A percentile compares a stretch with the other conserved stretches of the same genome.
phyloP scores from a whole-genome alignment of 2,888 invertebrate genomes.

The Itoplectis maculator region DNA sequence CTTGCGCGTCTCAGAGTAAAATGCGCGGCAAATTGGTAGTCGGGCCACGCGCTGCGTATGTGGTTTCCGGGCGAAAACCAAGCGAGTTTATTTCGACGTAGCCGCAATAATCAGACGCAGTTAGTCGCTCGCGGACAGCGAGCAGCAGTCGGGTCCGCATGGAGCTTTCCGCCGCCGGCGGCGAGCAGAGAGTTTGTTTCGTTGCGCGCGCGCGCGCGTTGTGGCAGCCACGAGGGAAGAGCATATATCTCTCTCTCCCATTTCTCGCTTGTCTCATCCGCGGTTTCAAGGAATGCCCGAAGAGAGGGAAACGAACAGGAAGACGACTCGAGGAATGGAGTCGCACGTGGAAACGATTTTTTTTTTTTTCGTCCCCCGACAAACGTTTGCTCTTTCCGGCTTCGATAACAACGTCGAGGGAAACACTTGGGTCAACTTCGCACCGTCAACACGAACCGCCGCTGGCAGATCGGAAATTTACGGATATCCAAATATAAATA shows the following conservation, averaged over 20 bases:
- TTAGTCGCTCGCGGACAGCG: slow-evolving; percentile 69
- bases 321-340: slow-evolving; percentile 53
- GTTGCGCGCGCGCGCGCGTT: too few species aligned
- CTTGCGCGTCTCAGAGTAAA: neutral
- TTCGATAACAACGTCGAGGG: neutral
- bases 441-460: neutral
- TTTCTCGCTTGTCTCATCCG: slow-evolving; percentile 62
- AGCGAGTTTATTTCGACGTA: slow-evolving; percentile 76
- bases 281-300: slow-evolving; percentile 60
- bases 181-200: slow-evolving; percentile 33
- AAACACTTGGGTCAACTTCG: neutral
- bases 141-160: slow-evolving; percentile 18
- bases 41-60: neutral
- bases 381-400: slow-evolving; percentile 4
- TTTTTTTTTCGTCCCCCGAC: slow-evolving; percentile 32
- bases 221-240: slow-evolving; percentile 28
- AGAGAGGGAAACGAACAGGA: slow-evolving; percentile 42
- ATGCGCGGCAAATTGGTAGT: neutral
- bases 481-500: neutral
- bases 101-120: slow-evolving; percentile 78
- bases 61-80: slow-evolving; percentile 72
- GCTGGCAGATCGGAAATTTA: neutral
- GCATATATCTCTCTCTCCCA: slow-evolving; percentile 42
- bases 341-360: slow-evolving; percentile 53
- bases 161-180: neutral